These are phyloP conservation scores for Porites lobata DNA, from an alignment of 92 coral and sea anemone genomes.

Conservation along the genomic window DNA sequence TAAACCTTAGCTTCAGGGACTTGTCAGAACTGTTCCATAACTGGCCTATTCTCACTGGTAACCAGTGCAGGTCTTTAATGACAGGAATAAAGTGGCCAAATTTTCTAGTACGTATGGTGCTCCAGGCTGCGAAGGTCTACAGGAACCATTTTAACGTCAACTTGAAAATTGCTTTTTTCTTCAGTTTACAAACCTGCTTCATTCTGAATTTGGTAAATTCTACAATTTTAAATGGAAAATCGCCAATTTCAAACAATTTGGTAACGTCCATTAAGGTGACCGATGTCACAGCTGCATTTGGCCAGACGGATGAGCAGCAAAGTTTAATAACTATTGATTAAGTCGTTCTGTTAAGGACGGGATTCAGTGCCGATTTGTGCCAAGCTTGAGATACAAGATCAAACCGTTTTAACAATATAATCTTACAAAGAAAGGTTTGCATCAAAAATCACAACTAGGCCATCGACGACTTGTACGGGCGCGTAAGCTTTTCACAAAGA, in stretches of 20 bases:
- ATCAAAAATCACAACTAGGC: neutral
- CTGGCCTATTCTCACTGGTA: neutral
- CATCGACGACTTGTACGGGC: neutral
- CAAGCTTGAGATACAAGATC: neutral
- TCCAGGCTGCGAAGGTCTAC: too few species aligned
- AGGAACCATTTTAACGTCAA: too few species aligned
- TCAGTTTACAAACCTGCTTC: too few species aligned
- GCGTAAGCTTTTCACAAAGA: neutral
- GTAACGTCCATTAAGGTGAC: too few species aligned
- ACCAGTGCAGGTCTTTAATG: neutral
- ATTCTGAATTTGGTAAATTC: too few species aligned
- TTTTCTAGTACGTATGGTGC: too few species aligned
- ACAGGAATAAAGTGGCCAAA: neutral
- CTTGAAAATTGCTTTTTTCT: too few species aligned
- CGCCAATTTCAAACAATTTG: too few species aligned
- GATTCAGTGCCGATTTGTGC: neutral
- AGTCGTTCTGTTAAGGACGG: neutral
- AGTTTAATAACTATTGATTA: too few species aligned
- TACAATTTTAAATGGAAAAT: too few species aligned
- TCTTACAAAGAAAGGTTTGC: neutral
- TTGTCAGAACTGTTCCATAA: constrained; percentile 3
- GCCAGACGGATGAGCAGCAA: neutral
- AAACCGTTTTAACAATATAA: constrained; percentile 8
- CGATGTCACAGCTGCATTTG: neutral
- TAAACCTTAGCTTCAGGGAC: neutral